Base-by-base conservation (phyloP, 2,113 vertebrate species). In the Callithrix jacchus region DNA sequence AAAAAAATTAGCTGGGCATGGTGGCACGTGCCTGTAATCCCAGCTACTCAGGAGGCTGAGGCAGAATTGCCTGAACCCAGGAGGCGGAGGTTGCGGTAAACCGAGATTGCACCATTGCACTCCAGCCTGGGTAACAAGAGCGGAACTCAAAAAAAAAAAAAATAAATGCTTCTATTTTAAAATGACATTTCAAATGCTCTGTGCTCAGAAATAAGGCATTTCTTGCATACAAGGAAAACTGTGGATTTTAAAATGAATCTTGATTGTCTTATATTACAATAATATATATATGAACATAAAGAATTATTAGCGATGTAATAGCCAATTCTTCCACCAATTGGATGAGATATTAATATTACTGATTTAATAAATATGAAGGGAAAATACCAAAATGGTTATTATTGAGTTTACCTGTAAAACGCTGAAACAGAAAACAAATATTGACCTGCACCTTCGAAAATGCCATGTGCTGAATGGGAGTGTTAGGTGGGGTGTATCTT, bases 291-390 rank as follows among this genome's bases (percentile, higher is more conserved):
- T 52, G 52, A 79, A 76, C 76, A 76, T 64, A 73, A 80, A 47
- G 2, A 27, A 86, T 45, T n/a, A 4, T 80, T 74, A 77, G 21
- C 76, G 52, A 25, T 18, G 27, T 1, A 64, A 37, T 4, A 83
- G 49, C 23, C 79, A 52, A 93, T 25, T 76, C 8, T 56, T 52
- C 56, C 37, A 45, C 73, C 70, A 47, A 74, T 49, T 74, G 45
- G 52, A 70, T 73, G 30, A 54, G 13, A 61, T 18, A 47, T 85
- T 74, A 58, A 52, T 37, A 37, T 37, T 90, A 56, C 20, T 73
- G 77, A 16, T 86, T 81, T 54, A 91, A 37, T 13, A 87, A 70
- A 82, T 77, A 91, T 71, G 14, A 73, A 92, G 37, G 37, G 14
- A 37, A 70, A 74, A 14, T 20, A 58, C 32, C 61, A 70, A 71